Evolutionary conservation across 2,113 vertebrate genomes (phyloP).

Genomic region (Arenaria interpres): DNA sequence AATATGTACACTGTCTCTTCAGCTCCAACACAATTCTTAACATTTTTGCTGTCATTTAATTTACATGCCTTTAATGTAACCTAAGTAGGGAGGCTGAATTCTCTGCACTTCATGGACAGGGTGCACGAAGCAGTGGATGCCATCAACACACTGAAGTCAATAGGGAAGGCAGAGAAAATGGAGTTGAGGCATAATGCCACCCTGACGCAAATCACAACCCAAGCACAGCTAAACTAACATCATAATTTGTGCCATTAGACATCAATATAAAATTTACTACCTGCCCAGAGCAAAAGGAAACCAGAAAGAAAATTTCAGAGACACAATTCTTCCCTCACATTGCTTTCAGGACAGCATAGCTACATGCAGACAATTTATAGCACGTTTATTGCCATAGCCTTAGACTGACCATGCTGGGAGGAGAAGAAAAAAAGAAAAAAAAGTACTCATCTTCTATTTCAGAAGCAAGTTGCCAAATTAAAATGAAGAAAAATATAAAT

Average conservation of each 20-base stretch:
- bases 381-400: neutral
- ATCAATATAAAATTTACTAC: neutral
- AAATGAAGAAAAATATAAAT: neutral
- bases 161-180: neutral
- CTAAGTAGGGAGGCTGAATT: neutral
- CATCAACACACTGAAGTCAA: rapidly evolving
- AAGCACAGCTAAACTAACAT: neutral
- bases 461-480: neutral
- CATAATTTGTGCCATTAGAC: neutral
- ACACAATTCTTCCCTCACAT: neutral
- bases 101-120: neutral
- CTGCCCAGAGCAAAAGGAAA: neutral
- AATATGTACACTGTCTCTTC: neutral
- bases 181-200: neutral
- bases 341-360: neutral
- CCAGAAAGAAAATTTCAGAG: neutral
- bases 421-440: neutral
- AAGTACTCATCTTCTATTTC: neutral
- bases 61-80: neutral
- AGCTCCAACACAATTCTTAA: neutral
- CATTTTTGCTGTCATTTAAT: neutral
- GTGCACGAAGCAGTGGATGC: neutral
- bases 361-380: neutral
- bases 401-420: neutral
- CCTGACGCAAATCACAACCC: neutral